Evolutionary conservation across 2,113 vertebrate genomes (phyloP), one percentile per base, ranked within the genome.

Genomic region (Brachyhypopomus occidentalis): DNA sequence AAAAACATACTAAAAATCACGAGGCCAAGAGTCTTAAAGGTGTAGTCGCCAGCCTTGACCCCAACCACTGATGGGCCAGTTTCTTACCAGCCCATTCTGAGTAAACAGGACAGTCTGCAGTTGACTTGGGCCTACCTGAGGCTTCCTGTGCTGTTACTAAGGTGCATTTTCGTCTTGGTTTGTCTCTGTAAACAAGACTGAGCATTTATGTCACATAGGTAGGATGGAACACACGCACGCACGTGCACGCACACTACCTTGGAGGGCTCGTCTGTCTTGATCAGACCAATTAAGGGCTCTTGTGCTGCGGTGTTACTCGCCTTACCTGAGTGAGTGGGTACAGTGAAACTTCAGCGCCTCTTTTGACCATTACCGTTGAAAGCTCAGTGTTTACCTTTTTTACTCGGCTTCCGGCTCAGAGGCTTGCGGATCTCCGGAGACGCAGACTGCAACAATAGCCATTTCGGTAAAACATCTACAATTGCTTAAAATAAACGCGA

Each of bases 381-480:
- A 60, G 58, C n/a, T 22, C 6, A 22, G 5, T 1, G 0, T 12
- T 83, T 23, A 92, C 92, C 82, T 91, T 1, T 91, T 88, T 85
- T 91, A 56, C 87, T 89, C 27, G 78, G 77, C 0, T 73, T 75
- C 75, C 88, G 85, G 58, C 70, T 89, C 1, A 91, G 83, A 0
- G 90, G 83, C n/a, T 82, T 82, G 17, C 80, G 63, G n/a, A 92
- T 84, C 78, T 88, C 87, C 2, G 83, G 84, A 19, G 74, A 88
- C 62, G 88, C 66, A 27, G 52, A 59, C 67, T 72, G 19, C 34
- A 25, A 22, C 41, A 12, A 63, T 3, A 27, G 17, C 19, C 56
- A n/a, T 17, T 7, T 3, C 19, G 5, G 56, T 30, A 52, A 5
- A 58, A 48, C 17, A 22, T 58, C 2, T 38, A 30, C 23, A 71